These are phyloP conservation scores for Coelinius sp. DNA, from an alignment of 2,888 invertebrate species.

Conservation along the genomic window DNA sequence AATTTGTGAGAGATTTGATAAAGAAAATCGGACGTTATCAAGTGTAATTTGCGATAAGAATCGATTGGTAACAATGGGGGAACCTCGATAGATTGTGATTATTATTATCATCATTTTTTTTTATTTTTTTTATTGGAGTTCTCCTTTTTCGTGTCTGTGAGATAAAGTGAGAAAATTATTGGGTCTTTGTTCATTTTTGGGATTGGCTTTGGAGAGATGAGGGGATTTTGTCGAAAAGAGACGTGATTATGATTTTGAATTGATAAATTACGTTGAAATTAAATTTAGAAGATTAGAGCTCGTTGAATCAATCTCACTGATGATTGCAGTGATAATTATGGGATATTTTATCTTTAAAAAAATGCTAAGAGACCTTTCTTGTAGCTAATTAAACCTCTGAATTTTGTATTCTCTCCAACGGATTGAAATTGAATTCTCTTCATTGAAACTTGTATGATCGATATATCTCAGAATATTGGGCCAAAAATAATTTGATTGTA, in stretches of 20 bases:
- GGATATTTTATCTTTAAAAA: no score
- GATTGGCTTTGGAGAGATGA: no score
- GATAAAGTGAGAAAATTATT: neutral
- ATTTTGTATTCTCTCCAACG: no score
- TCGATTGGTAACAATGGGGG: neutral
- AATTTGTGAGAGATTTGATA: neutral
- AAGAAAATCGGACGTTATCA: neutral
- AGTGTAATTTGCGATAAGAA: slow-evolving; percentile 7
- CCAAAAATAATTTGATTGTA: neutral
- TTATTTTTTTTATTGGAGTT: neutral
- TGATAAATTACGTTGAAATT: no score
- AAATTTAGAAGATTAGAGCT: no score
- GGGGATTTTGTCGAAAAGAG: no score
- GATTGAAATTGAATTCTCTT: no score
- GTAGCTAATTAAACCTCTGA: no score
- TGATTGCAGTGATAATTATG: no score
- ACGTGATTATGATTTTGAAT: no score
- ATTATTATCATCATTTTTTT: neutral
- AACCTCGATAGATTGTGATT: neutral
- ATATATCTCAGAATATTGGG: neutral
- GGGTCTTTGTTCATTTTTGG: neutral
- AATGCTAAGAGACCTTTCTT: no score
- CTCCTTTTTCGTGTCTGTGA: neutral
- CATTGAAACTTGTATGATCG: neutral
- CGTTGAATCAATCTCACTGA: no score